Evolutionary conservation across 1,140 invertebrate species (phyloP).

Genomic region (Aricia agestis): DNA sequence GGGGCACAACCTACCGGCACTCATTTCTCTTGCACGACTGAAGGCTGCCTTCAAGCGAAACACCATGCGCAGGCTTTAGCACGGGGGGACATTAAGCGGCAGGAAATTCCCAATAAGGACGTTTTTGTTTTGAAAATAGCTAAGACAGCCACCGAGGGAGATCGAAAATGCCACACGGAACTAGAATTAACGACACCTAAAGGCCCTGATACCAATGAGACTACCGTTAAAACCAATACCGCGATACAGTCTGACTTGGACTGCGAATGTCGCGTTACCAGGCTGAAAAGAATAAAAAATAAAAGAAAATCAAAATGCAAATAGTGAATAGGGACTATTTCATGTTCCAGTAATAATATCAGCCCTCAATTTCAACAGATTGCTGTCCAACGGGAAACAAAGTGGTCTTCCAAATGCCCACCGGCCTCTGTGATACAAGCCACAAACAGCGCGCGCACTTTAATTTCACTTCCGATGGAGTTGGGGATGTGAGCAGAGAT

Average conservation of each 20-base stretch:
- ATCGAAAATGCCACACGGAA: conserved; percentile 63
- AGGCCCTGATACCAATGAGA: conserved; percentile 51
- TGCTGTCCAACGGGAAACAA: conserved; percentile 68
- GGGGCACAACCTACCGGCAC: conserved; percentile 51
- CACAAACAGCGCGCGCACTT: conserved; percentile 62
- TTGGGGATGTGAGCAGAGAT: conserved; percentile 56
- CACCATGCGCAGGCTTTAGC: conserved; percentile 42
- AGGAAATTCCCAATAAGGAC: conserved; percentile 47
- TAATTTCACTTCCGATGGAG: conserved; percentile 55
- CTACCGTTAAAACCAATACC: conserved; percentile 47
- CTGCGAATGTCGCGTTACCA: conserved; percentile 50
- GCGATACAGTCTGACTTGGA: conserved; percentile 57
- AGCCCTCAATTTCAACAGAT: conserved; percentile 41
- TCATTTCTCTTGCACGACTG: conserved; percentile 63
- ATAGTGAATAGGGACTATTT: not conserved
- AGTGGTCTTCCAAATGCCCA: conserved; percentile 63
- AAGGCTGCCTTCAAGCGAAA: conserved; percentile 57
- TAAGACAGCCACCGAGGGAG: conserved; percentile 63
- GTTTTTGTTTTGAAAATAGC: conserved; percentile 65
- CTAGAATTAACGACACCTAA: conserved; percentile 62
- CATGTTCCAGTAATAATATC: not conserved
- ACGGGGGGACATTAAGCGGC: conserved; percentile 44
- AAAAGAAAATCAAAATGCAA: conserved; percentile 37
- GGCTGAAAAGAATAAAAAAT: conserved; percentile 42
- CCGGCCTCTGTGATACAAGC: conserved; percentile 48